Evolutionary conservation across 2,797 vertebrate genomes (phyloP).

Genomic region (Melanogrammus aeglefinus): DNA sequence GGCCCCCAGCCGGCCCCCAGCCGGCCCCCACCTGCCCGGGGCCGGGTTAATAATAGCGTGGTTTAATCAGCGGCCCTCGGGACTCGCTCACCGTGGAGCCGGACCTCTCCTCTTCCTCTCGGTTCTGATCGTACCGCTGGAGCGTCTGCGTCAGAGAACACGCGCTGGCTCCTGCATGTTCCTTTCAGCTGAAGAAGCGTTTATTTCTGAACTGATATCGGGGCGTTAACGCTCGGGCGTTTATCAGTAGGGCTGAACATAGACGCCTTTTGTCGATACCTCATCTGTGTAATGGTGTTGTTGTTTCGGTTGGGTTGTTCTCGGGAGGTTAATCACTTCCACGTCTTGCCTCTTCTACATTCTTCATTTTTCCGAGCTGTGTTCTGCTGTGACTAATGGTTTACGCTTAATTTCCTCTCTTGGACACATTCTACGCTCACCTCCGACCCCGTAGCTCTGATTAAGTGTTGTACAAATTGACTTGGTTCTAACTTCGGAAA

Average conservation of each 20-base stretch:
- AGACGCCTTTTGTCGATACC: neutral
- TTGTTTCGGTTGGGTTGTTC: neutral
- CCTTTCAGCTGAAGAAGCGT: no score
- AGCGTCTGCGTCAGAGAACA: no score
- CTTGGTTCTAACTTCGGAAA: neutral
- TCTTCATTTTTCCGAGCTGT: neutral
- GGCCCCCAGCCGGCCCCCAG: neutral
- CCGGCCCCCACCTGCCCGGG: conserved; percentile 21
- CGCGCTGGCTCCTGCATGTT: no score
- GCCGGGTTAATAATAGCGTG: neutral
- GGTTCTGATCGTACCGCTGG: neutral
- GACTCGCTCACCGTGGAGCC: neutral
- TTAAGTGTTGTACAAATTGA: neutral
- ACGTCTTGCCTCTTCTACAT: neutral
- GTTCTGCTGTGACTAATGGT: neutral
- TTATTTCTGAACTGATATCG: no score
- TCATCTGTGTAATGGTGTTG: neutral
- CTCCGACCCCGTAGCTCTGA: neutral
- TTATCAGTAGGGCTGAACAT: neutral
- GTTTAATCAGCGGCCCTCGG: neutral
- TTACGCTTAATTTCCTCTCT: neutral
- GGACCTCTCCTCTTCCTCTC: neutral
- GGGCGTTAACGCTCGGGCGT: no score
- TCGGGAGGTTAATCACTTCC: neutral
- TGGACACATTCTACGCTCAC: neutral